Evolutionary conservation across 2,113 vertebrate species (phyloP).

Genomic region (Pseudonaja textilis): DNA sequence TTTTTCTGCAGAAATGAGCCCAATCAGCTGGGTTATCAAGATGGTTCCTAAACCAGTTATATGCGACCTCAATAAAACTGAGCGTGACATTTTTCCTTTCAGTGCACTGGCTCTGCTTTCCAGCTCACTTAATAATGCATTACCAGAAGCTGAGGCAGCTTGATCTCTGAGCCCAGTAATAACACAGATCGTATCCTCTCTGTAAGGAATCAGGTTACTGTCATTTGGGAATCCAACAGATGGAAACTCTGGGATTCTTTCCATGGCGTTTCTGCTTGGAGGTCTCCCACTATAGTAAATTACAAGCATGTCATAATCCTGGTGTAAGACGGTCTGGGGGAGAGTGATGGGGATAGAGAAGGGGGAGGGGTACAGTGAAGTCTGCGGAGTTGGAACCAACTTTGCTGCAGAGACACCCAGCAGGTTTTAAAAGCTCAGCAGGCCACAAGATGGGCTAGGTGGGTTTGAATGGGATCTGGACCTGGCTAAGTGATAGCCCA

Average conservation of each 20-base stretch:
- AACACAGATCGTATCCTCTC: constrained; percentile 32
- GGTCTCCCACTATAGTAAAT: constrained; percentile 64
- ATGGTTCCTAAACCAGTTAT: neutral
- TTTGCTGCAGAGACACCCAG: neutral
- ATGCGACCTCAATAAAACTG: neutral
- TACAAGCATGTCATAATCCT: constrained; percentile 58
- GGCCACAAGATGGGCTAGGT: neutral
- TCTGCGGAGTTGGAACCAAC: constrained; percentile 16
- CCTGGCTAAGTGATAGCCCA: neutral
- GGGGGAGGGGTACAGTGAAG: constrained; percentile 1
- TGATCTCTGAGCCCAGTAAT: constrained; percentile 44
- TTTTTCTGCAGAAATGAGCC: neutral
- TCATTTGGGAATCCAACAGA: constrained; percentile 68
- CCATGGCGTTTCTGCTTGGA: constrained; percentile 61
- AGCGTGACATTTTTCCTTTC: constrained; percentile 40
- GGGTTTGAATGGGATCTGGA: neutral
- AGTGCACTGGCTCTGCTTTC: constrained; percentile 23
- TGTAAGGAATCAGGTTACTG: constrained; percentile 54
- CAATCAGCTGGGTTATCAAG: neutral
- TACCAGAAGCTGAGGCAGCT: constrained; percentile 46
- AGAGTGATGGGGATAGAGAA: neutral
- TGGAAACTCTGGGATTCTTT: constrained; percentile 69
- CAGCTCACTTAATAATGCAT: constrained; percentile 63
- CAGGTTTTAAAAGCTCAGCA: neutral
- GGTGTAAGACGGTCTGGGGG: neutral